Percentiles rank a stretch among this genome's conserved stretches.
These are phyloP conservation scores for Plectus sambesii DNA, from an alignment of 1,140 invertebrate species.

Conservation along the genomic window DNA sequence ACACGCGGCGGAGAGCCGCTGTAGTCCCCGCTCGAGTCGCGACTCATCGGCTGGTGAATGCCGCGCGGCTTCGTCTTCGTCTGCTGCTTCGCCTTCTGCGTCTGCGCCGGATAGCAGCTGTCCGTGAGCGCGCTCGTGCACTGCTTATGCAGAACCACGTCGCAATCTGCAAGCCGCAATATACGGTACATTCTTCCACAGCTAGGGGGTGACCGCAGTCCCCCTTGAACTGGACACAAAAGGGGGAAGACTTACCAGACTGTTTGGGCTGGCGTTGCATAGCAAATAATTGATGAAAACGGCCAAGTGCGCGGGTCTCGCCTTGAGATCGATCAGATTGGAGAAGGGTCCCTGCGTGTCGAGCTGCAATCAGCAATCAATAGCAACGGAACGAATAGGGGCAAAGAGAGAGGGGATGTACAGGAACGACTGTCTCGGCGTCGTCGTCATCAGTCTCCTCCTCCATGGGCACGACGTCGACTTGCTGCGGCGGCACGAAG, in stretches of 20 bases:
- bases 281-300: constrained; percentile 78
- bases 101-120: constrained; percentile 37
- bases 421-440: constrained; percentile 15
- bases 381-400: background rate
- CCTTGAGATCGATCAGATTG: constrained; percentile 36
- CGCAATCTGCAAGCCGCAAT: constrained; percentile 31
- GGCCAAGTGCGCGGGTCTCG: constrained; percentile 66
- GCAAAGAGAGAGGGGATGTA: constrained; percentile 8
- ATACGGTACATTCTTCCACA: too few relatives aligned
- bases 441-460: constrained; percentile 25
- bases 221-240: constrained; percentile 1
- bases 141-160: constrained; percentile 56
- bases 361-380: constrained; percentile 30
- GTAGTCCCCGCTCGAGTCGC: too few relatives aligned
- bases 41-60: too few relatives aligned
- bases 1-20: too few relatives aligned
- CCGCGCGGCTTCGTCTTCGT: too few relatives aligned
- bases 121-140: constrained; percentile 35
- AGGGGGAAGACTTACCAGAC: constrained; percentile 40
- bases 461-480: too few relatives aligned
- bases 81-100: constrained; percentile 12
- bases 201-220: too few relatives aligned
- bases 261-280: constrained; percentile 64
- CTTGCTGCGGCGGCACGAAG: background rate
- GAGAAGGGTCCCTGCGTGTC: constrained; percentile 23